Conservation (phyloP, 2,113 vertebrate species). For the Cariama cristata region DNA sequence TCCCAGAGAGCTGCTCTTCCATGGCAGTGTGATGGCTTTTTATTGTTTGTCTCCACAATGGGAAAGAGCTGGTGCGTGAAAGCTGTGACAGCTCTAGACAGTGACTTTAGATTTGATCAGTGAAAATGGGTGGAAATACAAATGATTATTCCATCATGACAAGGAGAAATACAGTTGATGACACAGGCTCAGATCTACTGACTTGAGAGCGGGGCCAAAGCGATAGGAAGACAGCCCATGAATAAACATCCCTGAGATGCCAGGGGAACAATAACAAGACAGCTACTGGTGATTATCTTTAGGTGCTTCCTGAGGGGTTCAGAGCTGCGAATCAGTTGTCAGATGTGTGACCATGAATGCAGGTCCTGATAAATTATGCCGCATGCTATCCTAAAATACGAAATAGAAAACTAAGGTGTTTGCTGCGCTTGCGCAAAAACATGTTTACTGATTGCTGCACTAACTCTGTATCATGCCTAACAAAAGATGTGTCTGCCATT, state of each 20-base stretch:
- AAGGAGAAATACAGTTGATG: background rate
- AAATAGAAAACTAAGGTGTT: background rate
- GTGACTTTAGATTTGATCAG: constrained; percentile 21
- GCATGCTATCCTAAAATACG: background rate
- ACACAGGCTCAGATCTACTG: constrained; percentile 24
- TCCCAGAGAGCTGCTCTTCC: background rate
- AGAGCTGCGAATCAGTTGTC: background rate
- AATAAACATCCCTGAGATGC: constrained; percentile 46
- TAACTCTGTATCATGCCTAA: background rate
- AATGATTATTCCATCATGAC: background rate
- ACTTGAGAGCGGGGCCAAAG: background rate
- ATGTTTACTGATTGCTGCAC: background rate
- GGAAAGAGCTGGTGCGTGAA: background rate
- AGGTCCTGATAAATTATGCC: background rate
- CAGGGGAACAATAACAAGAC: background rate
- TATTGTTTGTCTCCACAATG: background rate
- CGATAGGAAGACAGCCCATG: constrained; percentile 20
- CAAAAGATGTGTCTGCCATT: background rate
- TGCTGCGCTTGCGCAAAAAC: background rate
- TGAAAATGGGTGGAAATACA: background rate
- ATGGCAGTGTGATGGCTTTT: background rate
- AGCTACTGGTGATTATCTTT: constrained; percentile 11
- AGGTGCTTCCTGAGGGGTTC: background rate
- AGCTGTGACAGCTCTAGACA: background rate
- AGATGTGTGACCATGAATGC: background rate